Conservation (phyloP, 2,113 vertebrate genomes). For the Willisornis vidua region DNA sequence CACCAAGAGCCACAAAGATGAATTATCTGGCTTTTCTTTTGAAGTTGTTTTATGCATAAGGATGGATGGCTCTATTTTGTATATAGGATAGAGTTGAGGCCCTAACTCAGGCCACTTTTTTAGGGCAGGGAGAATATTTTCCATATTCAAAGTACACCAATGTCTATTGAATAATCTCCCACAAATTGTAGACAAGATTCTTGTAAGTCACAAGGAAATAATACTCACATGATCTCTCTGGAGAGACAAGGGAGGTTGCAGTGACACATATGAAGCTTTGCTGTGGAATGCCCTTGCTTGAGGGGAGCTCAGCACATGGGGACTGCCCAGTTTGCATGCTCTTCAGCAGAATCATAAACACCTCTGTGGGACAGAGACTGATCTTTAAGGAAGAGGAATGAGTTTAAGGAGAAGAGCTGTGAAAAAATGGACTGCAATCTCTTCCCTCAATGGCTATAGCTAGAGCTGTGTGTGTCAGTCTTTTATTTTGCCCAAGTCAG, state of each 20-base stretch:
- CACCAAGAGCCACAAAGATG: neutral
- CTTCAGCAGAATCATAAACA: neutral
- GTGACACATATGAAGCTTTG: neutral
- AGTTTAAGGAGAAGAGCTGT: neutral
- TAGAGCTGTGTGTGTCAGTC: neutral
- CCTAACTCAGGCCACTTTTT: neutral
- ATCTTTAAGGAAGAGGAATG: neutral
- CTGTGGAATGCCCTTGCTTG: neutral
- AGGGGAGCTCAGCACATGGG: neutral
- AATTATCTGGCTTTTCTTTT: neutral
- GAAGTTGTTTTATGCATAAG: neutral
- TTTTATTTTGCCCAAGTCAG: neutral
- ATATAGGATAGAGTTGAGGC: neutral
- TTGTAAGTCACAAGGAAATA: neutral
- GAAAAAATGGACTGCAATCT: neutral
- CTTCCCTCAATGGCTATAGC: neutral
- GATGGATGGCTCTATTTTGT: neutral
- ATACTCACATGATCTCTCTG: neutral
- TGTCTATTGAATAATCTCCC: neutral
- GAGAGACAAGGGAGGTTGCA: neutral
- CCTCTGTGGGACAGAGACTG: neutral
- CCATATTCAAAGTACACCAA: rapidly evolving
- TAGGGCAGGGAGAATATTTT: neutral
- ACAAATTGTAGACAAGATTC: neutral
- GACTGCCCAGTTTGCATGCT: neutral